phyloP scores from a whole-genome alignment of 2,888 invertebrate species.

The Andrena chrysosceles region DNA sequence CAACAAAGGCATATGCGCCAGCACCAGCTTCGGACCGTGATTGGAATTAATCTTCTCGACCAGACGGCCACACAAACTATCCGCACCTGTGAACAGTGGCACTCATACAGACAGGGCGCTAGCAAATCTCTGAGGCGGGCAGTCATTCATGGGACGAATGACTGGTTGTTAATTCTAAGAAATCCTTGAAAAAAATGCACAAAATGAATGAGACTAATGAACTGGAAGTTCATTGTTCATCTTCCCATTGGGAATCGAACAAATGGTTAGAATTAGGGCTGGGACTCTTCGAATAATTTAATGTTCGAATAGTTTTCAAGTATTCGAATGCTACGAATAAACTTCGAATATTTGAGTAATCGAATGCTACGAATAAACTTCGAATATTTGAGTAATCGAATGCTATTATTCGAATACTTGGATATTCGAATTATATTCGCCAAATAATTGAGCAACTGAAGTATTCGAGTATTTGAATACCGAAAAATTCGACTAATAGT shows the following conservation, averaged over 20 bases:
- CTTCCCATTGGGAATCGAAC: slow-evolving; percentile 37
- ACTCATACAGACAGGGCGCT: background rate
- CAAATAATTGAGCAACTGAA: too few relatives aligned
- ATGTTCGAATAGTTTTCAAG: too few relatives aligned
- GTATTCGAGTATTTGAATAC: too few relatives aligned
- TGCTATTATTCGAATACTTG: too few relatives aligned
- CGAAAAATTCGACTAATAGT: too few relatives aligned
- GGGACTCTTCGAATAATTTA: too few relatives aligned
- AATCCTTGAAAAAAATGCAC: slow-evolving; percentile 15
- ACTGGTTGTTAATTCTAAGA: slow-evolving; percentile 41
- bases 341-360: too few relatives aligned
- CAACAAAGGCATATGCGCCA: slow-evolving; percentile 97
- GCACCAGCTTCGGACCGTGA: slow-evolving; percentile 95
- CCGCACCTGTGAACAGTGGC: slow-evolving; percentile 91
- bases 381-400: too few relatives aligned
- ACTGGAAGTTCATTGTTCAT: slow-evolving; percentile 4
- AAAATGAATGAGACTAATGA: slow-evolving; percentile 2
- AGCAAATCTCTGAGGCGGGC: background rate
- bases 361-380: too few relatives aligned
- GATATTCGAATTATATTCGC: too few relatives aligned
- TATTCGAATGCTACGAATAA: too few relatives aligned
- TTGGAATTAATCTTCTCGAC: slow-evolving; percentile 97
- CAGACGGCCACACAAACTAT: slow-evolving; percentile 96
- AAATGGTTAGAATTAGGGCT: slow-evolving; percentile 36
- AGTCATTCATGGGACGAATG: slow-evolving; percentile 14